A percentile compares a stretch with the other conserved stretches of the same genome.
phyloP scores from a whole-genome alignment of 2,888 invertebrate genomes.

The Meloe dianella region DNA sequence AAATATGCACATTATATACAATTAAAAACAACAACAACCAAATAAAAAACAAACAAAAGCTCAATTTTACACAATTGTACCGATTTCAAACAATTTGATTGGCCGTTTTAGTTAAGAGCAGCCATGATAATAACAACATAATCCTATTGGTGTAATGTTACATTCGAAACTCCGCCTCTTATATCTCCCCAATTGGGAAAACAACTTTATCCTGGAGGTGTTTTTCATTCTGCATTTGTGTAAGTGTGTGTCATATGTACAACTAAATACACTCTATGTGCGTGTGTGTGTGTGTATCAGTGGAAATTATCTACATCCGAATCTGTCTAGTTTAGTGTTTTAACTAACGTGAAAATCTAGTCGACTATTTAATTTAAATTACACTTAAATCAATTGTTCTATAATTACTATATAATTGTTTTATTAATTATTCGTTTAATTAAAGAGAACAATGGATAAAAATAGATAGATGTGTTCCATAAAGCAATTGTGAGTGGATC shows the following conservation, averaged over 20 bases:
- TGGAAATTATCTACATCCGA: not conserved
- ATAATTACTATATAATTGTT: not conserved
- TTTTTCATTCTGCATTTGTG: conserved; percentile 4
- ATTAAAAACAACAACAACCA: not conserved
- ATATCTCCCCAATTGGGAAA: conserved; percentile 22
- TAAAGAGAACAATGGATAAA: too few relatives aligned
- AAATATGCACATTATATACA: not conserved
- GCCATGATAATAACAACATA: conserved; percentile 47
- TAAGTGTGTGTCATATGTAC: not conserved
- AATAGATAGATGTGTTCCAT: too few relatives aligned
- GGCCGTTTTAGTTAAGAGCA: conserved; percentile 39
- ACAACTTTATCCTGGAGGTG: conserved; percentile 5
- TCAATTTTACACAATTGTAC: not conserved
- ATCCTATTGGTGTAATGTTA: conserved; percentile 41
- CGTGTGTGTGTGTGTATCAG: not conserved
- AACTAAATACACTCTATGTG: not conserved
- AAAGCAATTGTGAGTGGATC: too few relatives aligned
- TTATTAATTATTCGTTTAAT: not conserved
- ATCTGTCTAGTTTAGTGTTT: conserved; percentile 2
- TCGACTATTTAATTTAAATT: not conserved
- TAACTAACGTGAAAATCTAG: conserved; percentile 3
- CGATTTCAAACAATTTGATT: conserved; percentile 32
- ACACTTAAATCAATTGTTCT: too few relatives aligned
- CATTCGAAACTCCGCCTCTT: conserved; percentile 35
- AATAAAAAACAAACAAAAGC: not conserved